Base-by-base conservation (phyloP, 1,140 invertebrate species). In the Papilio dardanus region DNA sequence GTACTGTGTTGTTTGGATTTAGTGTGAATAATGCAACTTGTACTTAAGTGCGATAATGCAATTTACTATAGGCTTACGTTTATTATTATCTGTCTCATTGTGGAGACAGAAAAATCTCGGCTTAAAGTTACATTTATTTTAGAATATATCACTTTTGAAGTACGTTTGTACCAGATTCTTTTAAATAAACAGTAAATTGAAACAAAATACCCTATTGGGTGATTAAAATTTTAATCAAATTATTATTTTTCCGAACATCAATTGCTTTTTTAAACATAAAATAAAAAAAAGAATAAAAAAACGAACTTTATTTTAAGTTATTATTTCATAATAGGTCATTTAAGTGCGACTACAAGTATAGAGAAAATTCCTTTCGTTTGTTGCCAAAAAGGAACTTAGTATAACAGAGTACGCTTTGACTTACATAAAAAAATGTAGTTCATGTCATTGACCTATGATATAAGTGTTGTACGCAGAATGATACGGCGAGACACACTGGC, bases 1-100 rank as follows among this genome's bases (percentile, higher is more conserved):
- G 86, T 90, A 85, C 79, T 81, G 77, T 85, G 86, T 89, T 90
- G 87, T 90, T 92, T 88, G 84, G 88, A 86, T 87, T 88, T 86
- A 84, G 83, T 85, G 82, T 68, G 84, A 88, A 84, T 86, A 86
- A 90, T 87, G 83, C 58, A 81, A 85, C 76, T 71, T 83, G 75
- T 66, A 66, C 74, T 80, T 71, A 79, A 82, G 85, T 81, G 75
- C 77, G 84, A 84, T 86, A 82, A 82, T 82, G 79, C 81, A 82
- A 77, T 80, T 82, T 78, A 82, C 21, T 62, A 28, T 7, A 62
- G 10, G 24, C 12, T 62, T 62, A 28, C 30, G 21, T 28, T 30
- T 62, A 62, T 62, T 62, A 62, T 62, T 30, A 4, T 62, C 54
- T 14, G 10, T 28, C 54, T 28, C 54, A 28, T 58, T 58, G 21